Evolutionary conservation across 2,888 invertebrate genomes (phyloP), one percentile per base, ranked within the genome.

Genomic region (Liodrosophila aerea): DNA sequence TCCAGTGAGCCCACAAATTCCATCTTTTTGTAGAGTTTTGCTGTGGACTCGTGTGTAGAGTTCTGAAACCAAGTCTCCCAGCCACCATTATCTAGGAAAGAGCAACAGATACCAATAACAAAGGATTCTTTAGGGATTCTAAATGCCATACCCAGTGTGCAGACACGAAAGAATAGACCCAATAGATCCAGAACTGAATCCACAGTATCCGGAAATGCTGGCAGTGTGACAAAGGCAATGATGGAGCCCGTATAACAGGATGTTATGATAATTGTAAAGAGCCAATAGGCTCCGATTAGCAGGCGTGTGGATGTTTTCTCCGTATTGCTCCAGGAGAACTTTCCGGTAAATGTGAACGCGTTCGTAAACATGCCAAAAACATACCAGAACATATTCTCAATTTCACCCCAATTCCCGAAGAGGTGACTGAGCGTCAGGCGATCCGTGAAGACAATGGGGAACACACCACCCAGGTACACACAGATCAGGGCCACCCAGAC

Each of bases 311-410:
- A 93, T 15, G 92, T 88, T 87, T 94, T 94, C 41, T 91, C 92
- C 1, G 93, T 93, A 85, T 91, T 93, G 67, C 92, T 93, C 94
- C 94, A 95, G 8, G 94, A 94, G 73, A 93, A 92, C 82, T 92
- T 92, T 0, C 94, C 94, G 34, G 91, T 89, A 78, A 94, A 94
- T 0, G 94, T 93, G 77, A 96, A 94, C 73, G 94, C 93, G 83
- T 96, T 96, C 0, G 96, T 96, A 84, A 95, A 96, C 37, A 95
- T 95, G 4, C 95, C 95, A 78, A 95, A 96, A 51, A 96, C 95
- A 85, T 95, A 95, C 95, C 95, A 96, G 87, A 95, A 95, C 95
- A 95, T 95, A 76, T 95, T 94, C 89, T 95, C 95, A 31, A 95
- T 91, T 90, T 95, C 94, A 45, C 93, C 93, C 57, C 94, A 94